phyloP scores from a whole-genome alignment of 1,140 invertebrate species.

The Dryas iulia region DNA sequence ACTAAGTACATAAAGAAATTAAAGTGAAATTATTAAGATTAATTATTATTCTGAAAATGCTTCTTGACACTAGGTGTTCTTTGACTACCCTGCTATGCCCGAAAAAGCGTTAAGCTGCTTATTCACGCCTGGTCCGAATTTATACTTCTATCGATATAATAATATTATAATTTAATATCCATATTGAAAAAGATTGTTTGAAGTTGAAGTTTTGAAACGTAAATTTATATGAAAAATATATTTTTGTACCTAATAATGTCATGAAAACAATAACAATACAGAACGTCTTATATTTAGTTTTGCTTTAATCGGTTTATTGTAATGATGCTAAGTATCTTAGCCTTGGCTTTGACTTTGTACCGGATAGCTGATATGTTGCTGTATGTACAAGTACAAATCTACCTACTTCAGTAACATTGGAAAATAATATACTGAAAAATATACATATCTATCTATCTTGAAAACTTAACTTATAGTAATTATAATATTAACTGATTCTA shows the following conservation, averaged over 20 bases:
- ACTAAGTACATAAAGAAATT: no score
- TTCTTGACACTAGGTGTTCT: no score
- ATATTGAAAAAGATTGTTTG: no score
- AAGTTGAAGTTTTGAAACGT: neutral
- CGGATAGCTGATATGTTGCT: neutral
- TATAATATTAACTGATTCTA: no score
- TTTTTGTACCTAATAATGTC: neutral
- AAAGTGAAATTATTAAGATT: no score
- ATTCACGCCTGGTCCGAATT: no score
- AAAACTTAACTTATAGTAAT: neutral
- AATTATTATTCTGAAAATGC: no score
- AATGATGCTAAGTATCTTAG: constrained; percentile 19
- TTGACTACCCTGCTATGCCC: no score
- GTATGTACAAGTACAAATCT: neutral
- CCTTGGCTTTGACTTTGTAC: constrained; percentile 19
- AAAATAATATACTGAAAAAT: neutral
- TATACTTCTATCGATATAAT: no score
- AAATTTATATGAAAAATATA: neutral
- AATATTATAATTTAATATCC: no score
- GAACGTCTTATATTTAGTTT: constrained; percentile 2
- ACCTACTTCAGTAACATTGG: neutral
- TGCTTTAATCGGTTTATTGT: constrained; percentile 22
- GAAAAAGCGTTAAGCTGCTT: no score
- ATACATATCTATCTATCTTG: neutral
- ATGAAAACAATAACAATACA: neutral